A percentile compares a stretch with the other conserved stretches of the same genome.
Conservation (phyloP, 2,113 vertebrate species). For the Microtus ochrogaster region DNA sequence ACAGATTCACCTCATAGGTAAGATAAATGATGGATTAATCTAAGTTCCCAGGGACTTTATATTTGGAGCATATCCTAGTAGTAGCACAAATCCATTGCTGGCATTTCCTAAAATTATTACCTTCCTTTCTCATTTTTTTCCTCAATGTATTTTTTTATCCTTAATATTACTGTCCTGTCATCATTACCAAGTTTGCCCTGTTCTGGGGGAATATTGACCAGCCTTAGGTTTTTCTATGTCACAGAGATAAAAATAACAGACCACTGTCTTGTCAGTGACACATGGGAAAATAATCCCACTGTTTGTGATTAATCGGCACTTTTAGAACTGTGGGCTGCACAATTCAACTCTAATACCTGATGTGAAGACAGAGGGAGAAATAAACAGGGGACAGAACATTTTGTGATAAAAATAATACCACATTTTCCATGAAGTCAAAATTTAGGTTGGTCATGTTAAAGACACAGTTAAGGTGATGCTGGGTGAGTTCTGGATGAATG, state of each 20-base stretch:
- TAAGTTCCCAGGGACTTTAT: slow-evolving; percentile 37
- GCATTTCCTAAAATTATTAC: neutral
- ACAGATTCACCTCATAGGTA: slow-evolving; percentile 52
- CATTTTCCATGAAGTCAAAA: neutral
- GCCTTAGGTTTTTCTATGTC: neutral
- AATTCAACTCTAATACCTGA: neutral
- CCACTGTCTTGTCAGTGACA: neutral
- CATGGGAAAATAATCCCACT: slow-evolving; percentile 32
- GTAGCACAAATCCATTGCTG: slow-evolving; percentile 33
- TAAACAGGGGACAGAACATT: neutral
- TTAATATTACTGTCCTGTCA: neutral
- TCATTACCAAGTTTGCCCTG: neutral
- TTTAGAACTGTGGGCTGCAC: neutral
- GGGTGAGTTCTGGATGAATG: neutral
- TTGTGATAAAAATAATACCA: neutral
- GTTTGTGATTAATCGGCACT: neutral
- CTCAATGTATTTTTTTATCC: neutral
- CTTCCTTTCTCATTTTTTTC: neutral
- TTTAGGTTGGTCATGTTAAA: neutral
- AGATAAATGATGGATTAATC: slow-evolving; percentile 69
- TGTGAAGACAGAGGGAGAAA: neutral
- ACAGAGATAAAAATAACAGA: neutral
- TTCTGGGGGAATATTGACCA: neutral
- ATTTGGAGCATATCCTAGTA: slow-evolving; percentile 45
- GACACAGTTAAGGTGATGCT: neutral